Conservation (phyloP, 2,888 invertebrate genomes). For the Pogonocherus hispidulus region DNA sequence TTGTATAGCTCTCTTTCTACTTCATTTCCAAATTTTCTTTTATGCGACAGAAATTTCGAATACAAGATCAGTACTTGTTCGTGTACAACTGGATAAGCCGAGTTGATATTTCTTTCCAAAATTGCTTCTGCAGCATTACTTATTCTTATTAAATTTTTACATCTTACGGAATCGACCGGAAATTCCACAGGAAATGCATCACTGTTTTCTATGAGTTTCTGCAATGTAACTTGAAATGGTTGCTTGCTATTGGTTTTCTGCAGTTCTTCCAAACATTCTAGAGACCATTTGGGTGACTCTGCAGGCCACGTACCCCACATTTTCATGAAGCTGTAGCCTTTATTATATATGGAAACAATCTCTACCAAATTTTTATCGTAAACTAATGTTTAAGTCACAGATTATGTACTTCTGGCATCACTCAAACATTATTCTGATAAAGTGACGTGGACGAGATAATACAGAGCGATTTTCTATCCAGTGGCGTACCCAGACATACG, state of each 20-base stretch:
- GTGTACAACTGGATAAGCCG: slow-evolving; percentile 79
- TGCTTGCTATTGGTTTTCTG: not conserved
- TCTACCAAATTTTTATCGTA: too few relatives aligned
- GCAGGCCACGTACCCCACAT: not conserved
- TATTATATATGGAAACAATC: too few relatives aligned
- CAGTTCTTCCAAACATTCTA: not conserved
- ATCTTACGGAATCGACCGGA: slow-evolving; percentile 64
- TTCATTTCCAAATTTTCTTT: slow-evolving; percentile 64
- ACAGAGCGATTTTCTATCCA: too few relatives aligned
- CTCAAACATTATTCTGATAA: too few relatives aligned
- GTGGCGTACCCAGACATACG: too few relatives aligned
- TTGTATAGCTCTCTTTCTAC: slow-evolving; percentile 55
- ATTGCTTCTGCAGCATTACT: slow-evolving; percentile 44
- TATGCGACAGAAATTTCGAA: slow-evolving; percentile 77
- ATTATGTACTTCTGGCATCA: too few relatives aligned
- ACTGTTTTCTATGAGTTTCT: slow-evolving; percentile 52
- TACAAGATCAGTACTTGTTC: slow-evolving; percentile 76
- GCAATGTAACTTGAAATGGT: not conserved
- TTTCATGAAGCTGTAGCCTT: too few relatives aligned
- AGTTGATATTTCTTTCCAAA: slow-evolving; percentile 69
- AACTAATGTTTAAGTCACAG: too few relatives aligned
- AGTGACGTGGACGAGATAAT: too few relatives aligned
- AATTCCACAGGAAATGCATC: slow-evolving; percentile 65
- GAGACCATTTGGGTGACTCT: not conserved
- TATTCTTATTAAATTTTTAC: slow-evolving; percentile 54